Base-by-base conservation (phyloP, 2,113 vertebrate species). In the Oncorhynchus mykiss region DNA sequence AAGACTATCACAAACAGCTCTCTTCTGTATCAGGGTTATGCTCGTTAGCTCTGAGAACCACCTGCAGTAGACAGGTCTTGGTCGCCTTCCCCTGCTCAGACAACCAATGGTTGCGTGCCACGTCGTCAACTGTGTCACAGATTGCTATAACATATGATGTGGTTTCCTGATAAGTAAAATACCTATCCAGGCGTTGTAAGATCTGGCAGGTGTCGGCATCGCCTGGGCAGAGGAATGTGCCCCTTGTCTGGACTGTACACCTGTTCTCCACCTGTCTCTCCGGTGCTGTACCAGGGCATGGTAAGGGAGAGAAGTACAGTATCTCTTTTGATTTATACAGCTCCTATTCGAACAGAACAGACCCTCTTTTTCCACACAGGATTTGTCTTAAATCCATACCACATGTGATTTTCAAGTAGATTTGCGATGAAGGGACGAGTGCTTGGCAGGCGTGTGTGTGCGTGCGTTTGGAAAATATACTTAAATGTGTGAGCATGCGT, bases 341-440 rank as follows among this genome's bases (percentile, higher is more conserved):
- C 67, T 67, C 31, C 31, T 68, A 27, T 31, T 29, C 20, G 18
- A 29, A 8, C 27, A 12, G 25, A 29, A 8, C 27, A 12, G 13
- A 12, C 27, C 29, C 18, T 39, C 49, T n/a, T 57, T 31, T 59
- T 59, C 27, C 70, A 59, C 25, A 18, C 20, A 51, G 18, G 14
- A 54, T 71, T 54, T 31, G 25, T 59, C 18, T 31, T 29, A 72
- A 72, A 72, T 72, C 51, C 51, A 31, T n/a, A 72, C 49, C 51
- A 72, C 51, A 31, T 72, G 70, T 25, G 70, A 57, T 29, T 60
- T 57, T 59, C 70, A 60, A 27, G 59, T 27, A 72, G 51, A 59
- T 25, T 13, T 71, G 7, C 25, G 29, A 24, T 39, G 54, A 48
- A 18, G 13, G n/a, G 31, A 62, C 48, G 4, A 69, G 25, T 25